Conservation (phyloP, 2,888 invertebrate genomes). For the Catocala nupta region DNA sequence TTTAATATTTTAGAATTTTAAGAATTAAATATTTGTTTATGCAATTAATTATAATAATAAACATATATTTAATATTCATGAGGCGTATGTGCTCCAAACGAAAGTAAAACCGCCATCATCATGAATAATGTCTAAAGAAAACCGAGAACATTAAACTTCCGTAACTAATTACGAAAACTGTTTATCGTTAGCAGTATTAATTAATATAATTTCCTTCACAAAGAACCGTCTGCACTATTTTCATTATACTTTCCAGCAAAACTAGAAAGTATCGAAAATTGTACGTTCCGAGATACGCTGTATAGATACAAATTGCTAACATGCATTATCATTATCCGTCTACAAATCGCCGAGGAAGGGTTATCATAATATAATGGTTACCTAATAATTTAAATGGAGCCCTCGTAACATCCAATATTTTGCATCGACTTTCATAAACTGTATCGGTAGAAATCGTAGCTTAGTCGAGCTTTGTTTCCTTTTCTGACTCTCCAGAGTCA, state of each 20-base stretch:
- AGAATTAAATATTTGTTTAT: no score
- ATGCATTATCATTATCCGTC: conserved; percentile 27
- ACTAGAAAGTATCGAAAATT: conserved; percentile 62
- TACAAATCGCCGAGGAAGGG: conserved; percentile 3
- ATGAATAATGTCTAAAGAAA: conserved; percentile 16
- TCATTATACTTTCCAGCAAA: conserved; percentile 55
- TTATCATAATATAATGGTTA: background rate
- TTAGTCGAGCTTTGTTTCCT: background rate
- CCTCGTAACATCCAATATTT: background rate
- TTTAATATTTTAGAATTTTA: no score
- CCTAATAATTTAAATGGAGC: background rate
- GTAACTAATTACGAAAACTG: conserved; percentile 19
- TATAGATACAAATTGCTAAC: conserved; percentile 45
- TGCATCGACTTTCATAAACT: no score
- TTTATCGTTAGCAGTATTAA: conserved; percentile 25
- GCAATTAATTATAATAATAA: no score
- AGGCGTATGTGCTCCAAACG: no score
- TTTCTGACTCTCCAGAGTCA: background rate
- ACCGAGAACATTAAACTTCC: conserved; percentile 26
- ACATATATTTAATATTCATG: no score
- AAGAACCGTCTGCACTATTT: conserved; percentile 38
- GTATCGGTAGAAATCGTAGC: background rate
- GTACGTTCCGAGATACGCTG: conserved; percentile 41
- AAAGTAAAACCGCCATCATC: background rate
- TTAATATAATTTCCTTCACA: conserved; percentile 44